Conservation (phyloP, 1,140 invertebrate genomes). For the Drosophila sulfurigaster region DNA sequence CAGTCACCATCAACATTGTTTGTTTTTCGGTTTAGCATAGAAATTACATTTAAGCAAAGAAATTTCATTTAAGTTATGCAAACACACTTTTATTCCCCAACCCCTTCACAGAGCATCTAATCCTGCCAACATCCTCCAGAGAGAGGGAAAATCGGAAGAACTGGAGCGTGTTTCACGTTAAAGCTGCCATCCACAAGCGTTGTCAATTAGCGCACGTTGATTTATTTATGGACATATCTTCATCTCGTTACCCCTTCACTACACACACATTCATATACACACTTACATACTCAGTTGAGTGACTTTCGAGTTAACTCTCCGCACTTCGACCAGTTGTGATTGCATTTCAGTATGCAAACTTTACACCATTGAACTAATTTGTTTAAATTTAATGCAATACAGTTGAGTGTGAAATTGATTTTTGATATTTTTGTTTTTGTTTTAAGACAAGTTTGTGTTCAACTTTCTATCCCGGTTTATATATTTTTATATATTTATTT, state of each 20-base stretch:
- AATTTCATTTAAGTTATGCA: conserved; percentile 81
- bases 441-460: too few relatives aligned
- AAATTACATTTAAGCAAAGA: conserved; percentile 75
- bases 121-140: conserved; percentile 21
- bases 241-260: background rate
- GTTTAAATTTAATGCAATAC: background rate
- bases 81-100: conserved; percentile 53
- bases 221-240: conserved; percentile 69
- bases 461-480: too few relatives aligned
- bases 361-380: conserved; percentile 32
- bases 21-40: conserved; percentile 80
- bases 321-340: conserved; percentile 58
- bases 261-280: background rate
- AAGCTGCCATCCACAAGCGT: conserved; percentile 49
- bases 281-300: conserved; percentile 41
- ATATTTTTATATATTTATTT: too few relatives aligned
- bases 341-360: conserved; percentile 53
- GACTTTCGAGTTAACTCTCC: conserved; percentile 25
- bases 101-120: background rate
- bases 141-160: conserved; percentile 49
- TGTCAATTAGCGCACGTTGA: conserved; percentile 71
- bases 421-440: too few relatives aligned
- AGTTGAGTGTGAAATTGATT: background rate
- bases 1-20: conserved; percentile 49
- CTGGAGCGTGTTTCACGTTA: conserved; percentile 62